Evolutionary conservation across 2,888 invertebrate genomes (phyloP), one percentile per base, ranked within the genome.

Genomic region (Reticulitermes lucifugus): DNA sequence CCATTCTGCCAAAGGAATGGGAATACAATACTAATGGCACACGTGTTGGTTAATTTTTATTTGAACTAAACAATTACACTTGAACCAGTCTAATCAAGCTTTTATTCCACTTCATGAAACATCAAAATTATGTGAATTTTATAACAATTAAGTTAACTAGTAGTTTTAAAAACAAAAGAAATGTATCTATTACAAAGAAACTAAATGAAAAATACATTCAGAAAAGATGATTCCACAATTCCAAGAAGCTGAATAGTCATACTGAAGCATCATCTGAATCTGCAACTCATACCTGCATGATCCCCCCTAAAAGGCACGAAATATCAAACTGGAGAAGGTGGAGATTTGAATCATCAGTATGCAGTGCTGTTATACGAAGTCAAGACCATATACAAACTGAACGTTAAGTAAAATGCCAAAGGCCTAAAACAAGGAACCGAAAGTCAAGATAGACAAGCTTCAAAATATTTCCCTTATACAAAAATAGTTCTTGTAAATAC

Each of bases 401-500:
- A 6, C 6, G 22, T 22, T 12, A 22, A 51, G 77, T 77, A 77
- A 77, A 41, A 73, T 73, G 73, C 41, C 73, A 21, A 46, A 46
- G 77, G 77, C 77, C 77, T 77, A 46, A 77, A 77, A 77, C 35
- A 43, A 41, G 35, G n/a, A 55, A 77, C 59, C 25, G 83, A 85
- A 85, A 86, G 82, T 75, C 29, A 86, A 85, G 70, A 88, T 88
- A 89, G 88, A 88, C 77, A 46, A 77, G 77, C 51, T 25, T 77
- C 77, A 77, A 77, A 77, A 77, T 21, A 46, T 41, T 43, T 81
- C 46, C 86, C 88, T 87, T 88, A 89, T 89, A 89, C 88, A 89
- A 89, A 90, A 90, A 89, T 89, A 88, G 83, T 84, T 87, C 86
- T 86, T 88, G 86, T 86, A 88, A 88, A 88, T 88, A 87, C 87